Evolutionary conservation across 2,113 vertebrate genomes (phyloP).

Genomic region (Eleginops maclovinus): DNA sequence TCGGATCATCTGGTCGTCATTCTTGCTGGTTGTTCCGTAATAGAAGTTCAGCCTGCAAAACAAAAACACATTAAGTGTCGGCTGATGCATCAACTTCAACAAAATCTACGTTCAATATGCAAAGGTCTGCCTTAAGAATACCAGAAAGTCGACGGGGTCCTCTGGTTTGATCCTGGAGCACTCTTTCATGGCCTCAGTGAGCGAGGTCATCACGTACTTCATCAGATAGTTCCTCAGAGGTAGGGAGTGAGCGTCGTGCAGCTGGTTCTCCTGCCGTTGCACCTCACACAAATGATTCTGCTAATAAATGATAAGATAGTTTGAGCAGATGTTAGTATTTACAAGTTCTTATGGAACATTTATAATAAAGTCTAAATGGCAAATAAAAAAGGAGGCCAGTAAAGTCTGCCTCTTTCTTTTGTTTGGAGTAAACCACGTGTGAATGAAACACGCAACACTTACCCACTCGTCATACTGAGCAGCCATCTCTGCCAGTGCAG

Average conservation of each 20-base stretch:
- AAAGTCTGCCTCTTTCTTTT: too few species aligned
- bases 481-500: conserved; percentile 82
- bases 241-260: conserved; percentile 86
- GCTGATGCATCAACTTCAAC: not conserved
- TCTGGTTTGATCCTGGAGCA: conserved; percentile 90
- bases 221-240: conserved; percentile 94
- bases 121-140: conserved; percentile 58
- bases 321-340: not conserved
- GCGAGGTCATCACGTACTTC: conserved; percentile 92
- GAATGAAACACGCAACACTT: conserved; percentile 56
- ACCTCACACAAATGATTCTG: conserved; percentile 86
- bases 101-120: not conserved
- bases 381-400: too few species aligned
- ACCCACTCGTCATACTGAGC: conserved; percentile 92
- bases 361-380: too few species aligned
- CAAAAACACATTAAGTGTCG: not conserved
- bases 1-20: not conserved
- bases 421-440: too few species aligned
- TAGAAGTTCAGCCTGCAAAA: conserved; percentile 78
- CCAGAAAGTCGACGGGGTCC: conserved; percentile 94
- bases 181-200: conserved; percentile 88
- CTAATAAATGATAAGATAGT: conserved; percentile 68
- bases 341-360: too few species aligned
- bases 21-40: conserved; percentile 53
- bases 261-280: conserved; percentile 87